Evolutionary conservation across 1,140 invertebrate genomes (phyloP), one percentile per base, ranked within the genome.

Genomic region (Cryptotermes secundus): DNA sequence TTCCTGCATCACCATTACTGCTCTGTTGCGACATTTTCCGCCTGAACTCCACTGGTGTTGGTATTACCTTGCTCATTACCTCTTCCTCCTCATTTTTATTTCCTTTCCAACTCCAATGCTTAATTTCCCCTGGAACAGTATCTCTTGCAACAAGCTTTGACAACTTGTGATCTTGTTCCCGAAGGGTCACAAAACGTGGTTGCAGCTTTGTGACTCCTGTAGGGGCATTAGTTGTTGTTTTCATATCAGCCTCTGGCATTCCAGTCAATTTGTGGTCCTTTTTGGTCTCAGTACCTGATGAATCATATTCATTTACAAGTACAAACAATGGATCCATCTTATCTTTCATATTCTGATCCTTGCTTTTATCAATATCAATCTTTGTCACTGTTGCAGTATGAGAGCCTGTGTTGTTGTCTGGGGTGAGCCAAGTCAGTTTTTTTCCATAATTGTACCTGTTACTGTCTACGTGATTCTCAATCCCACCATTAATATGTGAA

Each of bases 141-240:
- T 72, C 59, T 72, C 59, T 72, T 31, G 26, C 59, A 31, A 72
- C 59, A 31, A 72, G 59, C n/a, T 72, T 72, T 72, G 59, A 72
- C 4, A 31, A 72, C 7, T 14, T 31, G 4, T 31, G 59, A 72
- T 72, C 59, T 14, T 72, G 59, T 9, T 72, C n/a, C 10, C 26
- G 59, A 10, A 72, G n/a, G 31, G 59, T 31, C 26, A 72, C 59
- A 72, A 72, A 72, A 31, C 59, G 59, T 72, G 59, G 59, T 31
- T 72, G 59, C 31, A 72, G 31, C 59, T 72, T 72, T 14, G 59
- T 72, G 9, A 72, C 31, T 14, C 26, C n/a, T 31, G n/a, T 31
- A 72, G 59, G 9, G 0, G 26, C 7, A n/a, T 72, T 31, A 72
- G n/a, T 72, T 9, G 59, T 31, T 3, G 59, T 72, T 10, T 9